Evolutionary conservation across 2,888 invertebrate genomes (phyloP).

Genomic region (Trichacis sp.): DNA sequence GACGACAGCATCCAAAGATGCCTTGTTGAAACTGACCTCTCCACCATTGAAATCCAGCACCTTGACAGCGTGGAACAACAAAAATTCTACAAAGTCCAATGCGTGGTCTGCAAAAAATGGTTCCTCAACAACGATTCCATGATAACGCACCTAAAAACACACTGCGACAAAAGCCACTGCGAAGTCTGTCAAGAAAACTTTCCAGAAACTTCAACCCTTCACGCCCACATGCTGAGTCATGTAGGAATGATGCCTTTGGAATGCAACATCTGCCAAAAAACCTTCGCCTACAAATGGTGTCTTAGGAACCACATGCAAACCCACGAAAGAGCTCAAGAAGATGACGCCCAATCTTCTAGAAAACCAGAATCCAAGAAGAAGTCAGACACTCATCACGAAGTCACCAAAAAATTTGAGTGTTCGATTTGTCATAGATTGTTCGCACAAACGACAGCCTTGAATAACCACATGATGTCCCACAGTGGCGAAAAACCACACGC

Average conservation of each 20-base stretch:
- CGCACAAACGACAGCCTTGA: constrained; percentile 59
- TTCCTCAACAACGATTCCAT: constrained; percentile 66
- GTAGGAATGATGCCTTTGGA: constrained; percentile 61
- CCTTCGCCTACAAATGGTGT: constrained; percentile 62
- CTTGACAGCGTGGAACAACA: constrained; percentile 47
- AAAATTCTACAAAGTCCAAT: constrained; percentile 65
- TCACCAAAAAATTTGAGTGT: constrained; percentile 60
- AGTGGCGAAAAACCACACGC: constrained; percentile 64
- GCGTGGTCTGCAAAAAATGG: constrained; percentile 65
- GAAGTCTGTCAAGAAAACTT: constrained; percentile 62
- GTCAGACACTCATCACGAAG: constrained; percentile 53
- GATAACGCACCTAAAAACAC: constrained; percentile 61
- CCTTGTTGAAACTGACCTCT: constrained; percentile 45
- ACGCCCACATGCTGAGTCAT: constrained; percentile 62
- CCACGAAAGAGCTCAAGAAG: constrained; percentile 17
- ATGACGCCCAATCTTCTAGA: constrained; percentile 28
- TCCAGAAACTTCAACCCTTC: constrained; percentile 54
- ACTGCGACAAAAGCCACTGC: constrained; percentile 59
- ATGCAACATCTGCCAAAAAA: constrained; percentile 61
- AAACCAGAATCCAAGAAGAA: constrained; percentile 56
- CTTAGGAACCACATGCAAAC: constrained; percentile 61
- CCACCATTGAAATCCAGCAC: constrained; percentile 23
- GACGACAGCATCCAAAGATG: constrained; percentile 57
- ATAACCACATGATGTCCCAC: constrained; percentile 63
- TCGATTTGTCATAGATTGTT: constrained; percentile 61